Evolutionary conservation across 2,113 vertebrate genomes (phyloP).

Genomic region (Uropsilus gracilis): DNA sequence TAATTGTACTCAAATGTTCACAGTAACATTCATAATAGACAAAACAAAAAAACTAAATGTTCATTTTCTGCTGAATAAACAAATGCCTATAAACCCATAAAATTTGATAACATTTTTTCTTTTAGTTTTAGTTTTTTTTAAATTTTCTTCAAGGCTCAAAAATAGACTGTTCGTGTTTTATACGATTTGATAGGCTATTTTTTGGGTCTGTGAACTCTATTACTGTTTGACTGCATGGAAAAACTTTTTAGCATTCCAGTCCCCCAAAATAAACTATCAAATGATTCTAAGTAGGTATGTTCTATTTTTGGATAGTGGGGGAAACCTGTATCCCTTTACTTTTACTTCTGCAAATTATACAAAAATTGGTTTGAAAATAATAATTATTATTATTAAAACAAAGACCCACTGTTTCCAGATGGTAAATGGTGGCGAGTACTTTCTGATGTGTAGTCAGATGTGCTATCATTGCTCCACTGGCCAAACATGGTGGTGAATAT

Average conservation of each 20-base stretch:
- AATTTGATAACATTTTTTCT: background rate
- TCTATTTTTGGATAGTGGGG: background rate
- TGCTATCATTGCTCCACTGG: too few species aligned
- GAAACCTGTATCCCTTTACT: background rate
- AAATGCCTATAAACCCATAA: background rate
- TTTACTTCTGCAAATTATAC: background rate
- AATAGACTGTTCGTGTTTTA: background rate
- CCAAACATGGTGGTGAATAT: background rate
- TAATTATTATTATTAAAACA: constrained; percentile 23
- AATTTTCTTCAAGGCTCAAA: background rate
- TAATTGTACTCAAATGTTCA: background rate
- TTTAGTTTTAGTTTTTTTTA: background rate
- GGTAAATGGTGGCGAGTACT: constrained; percentile 5
- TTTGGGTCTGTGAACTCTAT: background rate
- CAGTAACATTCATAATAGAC: background rate
- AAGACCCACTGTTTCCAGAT: background rate
- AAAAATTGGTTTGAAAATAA: background rate
- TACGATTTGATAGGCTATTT: background rate
- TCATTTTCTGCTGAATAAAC: background rate
- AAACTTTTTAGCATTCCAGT: background rate
- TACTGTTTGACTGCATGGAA: background rate
- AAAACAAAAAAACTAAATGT: background rate
- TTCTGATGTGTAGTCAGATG: too few species aligned
- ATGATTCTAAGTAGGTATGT: background rate
- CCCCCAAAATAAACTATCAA: background rate